Evolutionary conservation across 2,797 vertebrate species (phyloP).

Genomic region (Buceros bicornis): DNA sequence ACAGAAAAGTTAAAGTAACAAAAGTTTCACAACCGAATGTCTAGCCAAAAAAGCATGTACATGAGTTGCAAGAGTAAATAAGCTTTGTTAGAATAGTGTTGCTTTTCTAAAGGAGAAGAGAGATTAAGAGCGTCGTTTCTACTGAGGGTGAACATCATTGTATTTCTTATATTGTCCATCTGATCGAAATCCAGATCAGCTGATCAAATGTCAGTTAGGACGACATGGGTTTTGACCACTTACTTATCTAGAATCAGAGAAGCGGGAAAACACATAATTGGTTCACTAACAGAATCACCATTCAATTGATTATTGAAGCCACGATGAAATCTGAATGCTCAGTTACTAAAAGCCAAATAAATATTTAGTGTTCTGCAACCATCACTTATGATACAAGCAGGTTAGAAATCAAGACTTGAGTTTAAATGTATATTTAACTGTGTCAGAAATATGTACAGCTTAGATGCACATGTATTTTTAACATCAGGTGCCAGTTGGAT

Average conservation of each 20-base stretch:
- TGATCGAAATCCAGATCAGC: constrained; percentile 63
- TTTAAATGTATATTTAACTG: constrained; percentile 13
- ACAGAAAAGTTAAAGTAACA: constrained; percentile 65
- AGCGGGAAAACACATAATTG: constrained; percentile 34
- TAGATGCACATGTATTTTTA: constrained; percentile 29
- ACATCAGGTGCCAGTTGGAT: neutral
- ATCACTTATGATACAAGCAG: constrained; percentile 35
- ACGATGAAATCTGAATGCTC: constrained; percentile 56
- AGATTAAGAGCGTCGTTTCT: constrained; percentile 30
- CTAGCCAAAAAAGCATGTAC: constrained; percentile 23
- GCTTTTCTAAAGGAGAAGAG: neutral
- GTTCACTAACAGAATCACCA: constrained; percentile 32
- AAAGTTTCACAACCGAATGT: constrained; percentile 38
- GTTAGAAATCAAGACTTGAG: neutral
- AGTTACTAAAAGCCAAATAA: constrained; percentile 59
- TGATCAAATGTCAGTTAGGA: constrained; percentile 52
- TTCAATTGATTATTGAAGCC: constrained; percentile 52
- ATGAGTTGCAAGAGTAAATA: neutral
- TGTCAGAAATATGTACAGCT: constrained; percentile 43
- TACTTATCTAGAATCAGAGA: constrained; percentile 34
- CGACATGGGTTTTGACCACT: constrained; percentile 19
- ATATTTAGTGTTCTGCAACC: constrained; percentile 30
- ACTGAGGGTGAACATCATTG: constrained; percentile 8
- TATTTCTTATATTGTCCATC: constrained; percentile 19
- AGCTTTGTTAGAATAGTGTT: neutral